Percentiles rank a stretch among this genome's conserved stretches.
phyloP scores from a whole-genome alignment of 1,140 invertebrate species.

The Diploscapter pachys region DNA sequence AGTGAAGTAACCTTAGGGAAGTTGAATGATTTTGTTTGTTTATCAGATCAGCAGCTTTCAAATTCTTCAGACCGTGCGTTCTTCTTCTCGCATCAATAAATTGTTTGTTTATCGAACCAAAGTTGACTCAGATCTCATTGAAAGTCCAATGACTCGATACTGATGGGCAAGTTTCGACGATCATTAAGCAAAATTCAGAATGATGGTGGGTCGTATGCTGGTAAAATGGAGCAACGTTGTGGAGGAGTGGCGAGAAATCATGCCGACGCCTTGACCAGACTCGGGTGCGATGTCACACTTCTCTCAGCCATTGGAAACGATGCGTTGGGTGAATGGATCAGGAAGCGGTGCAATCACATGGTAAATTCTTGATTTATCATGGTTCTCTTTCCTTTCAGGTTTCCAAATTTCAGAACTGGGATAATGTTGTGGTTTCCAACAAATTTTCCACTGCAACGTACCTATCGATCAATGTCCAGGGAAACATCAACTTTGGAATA shows the following conservation, averaged over 20 bases:
- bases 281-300: constrained; percentile 69
- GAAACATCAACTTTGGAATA: constrained; percentile 44
- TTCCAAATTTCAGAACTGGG: constrained; percentile 22
- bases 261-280: constrained; percentile 73
- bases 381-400: not conserved
- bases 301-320: constrained; percentile 79
- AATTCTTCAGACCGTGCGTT: too few relatives aligned
- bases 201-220: constrained; percentile 74
- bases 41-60: too few relatives aligned
- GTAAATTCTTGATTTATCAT: constrained; percentile 13
- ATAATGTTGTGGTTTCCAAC: constrained; percentile 9
- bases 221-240: constrained; percentile 67
- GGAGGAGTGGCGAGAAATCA: constrained; percentile 88
- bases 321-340: constrained; percentile 39
- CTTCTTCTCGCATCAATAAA: too few relatives aligned
- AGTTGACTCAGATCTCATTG: too few relatives aligned
- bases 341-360: constrained; percentile 21
- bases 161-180: not conserved
- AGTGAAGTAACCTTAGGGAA: not conserved
- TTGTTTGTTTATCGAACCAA: too few relatives aligned
- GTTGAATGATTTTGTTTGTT: too few relatives aligned
- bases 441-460: constrained; percentile 44
- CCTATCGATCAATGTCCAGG: constrained; percentile 40
- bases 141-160: not conserved
- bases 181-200: constrained; percentile 62